A percentile compares a stretch with the other conserved stretches of the same genome.
Conservation (phyloP, 1,140 invertebrate genomes). For the Centruroides vittatus region DNA sequence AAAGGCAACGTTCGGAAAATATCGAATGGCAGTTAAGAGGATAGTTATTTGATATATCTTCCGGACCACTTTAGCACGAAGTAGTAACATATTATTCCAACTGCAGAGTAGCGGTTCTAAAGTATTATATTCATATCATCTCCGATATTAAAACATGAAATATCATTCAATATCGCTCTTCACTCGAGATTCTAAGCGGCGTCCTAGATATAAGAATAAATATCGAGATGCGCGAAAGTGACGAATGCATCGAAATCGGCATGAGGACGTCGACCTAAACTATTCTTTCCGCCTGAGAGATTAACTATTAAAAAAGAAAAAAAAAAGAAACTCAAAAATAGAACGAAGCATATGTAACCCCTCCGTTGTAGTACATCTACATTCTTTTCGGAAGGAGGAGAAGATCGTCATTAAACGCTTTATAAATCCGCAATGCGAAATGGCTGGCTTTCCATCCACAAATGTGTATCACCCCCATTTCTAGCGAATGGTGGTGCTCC, state of each 20-base stretch:
- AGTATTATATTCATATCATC: background rate
- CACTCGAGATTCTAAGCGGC: background rate
- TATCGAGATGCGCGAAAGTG: background rate
- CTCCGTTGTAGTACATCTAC: background rate
- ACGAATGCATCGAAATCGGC: background rate
- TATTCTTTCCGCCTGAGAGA: background rate
- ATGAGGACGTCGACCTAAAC: background rate
- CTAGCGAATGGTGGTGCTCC: no score
- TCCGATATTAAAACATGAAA: background rate
- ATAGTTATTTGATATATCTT: no score
- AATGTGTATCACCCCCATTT: no score
- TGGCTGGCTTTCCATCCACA: no score
- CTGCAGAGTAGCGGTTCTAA: background rate
- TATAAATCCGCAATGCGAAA: no score
- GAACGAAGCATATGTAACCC: background rate
- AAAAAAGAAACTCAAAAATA: background rate
- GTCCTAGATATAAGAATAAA: background rate
- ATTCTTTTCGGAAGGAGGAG: background rate
- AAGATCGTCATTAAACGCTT: no score
- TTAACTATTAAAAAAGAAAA: conserved; percentile 1
- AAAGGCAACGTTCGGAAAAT: no score
- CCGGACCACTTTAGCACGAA: no score
- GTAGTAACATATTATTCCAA: no score
- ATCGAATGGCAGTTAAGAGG: no score
- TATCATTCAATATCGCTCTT: background rate